These are phyloP conservation scores for Trialeurodes vaporariorum DNA, from an alignment of 1,140 invertebrate genomes.

Conservation along the genomic window DNA sequence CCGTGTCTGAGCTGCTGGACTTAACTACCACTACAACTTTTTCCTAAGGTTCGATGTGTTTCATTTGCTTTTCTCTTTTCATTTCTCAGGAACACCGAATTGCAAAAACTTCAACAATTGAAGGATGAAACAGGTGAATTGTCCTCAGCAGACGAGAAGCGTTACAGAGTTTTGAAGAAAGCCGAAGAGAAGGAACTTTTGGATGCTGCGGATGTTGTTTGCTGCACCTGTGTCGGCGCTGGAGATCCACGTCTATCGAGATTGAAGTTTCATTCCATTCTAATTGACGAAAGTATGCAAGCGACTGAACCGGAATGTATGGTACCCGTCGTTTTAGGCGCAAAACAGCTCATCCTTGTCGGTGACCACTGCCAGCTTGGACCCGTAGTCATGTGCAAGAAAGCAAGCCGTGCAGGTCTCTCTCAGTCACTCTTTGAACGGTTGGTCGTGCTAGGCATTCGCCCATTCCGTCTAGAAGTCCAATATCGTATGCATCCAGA, in stretches of 20 bases:
- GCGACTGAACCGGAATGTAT: slow-evolving; percentile 97
- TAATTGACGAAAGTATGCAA: slow-evolving; percentile 96
- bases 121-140: slow-evolving; percentile 96
- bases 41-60: too few species aligned
- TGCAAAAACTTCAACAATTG: slow-evolving; percentile 90
- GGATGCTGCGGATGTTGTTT: slow-evolving; percentile 95
- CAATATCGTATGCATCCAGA: slow-evolving; percentile 99
- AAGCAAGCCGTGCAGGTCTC: slow-evolving; percentile 90
- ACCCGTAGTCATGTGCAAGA: slow-evolving; percentile 99
- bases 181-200: slow-evolving; percentile 84
- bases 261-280: slow-evolving; percentile 91
- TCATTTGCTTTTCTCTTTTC: not conserved
- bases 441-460: slow-evolving; percentile 88
- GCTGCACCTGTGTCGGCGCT: slow-evolving; percentile 97
- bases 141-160: slow-evolving; percentile 84
- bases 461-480: slow-evolving; percentile 90
- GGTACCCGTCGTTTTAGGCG: slow-evolving; percentile 97
- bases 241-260: slow-evolving; percentile 85
- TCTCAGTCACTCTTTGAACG: slow-evolving; percentile 97
- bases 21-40: too few species aligned
- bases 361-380: slow-evolving; percentile 98
- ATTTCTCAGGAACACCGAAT: slow-evolving; percentile 66
- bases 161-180: slow-evolving; percentile 84
- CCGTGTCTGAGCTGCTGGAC: too few species aligned
- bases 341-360: slow-evolving; percentile 85